A percentile compares a stretch with the other conserved stretches of the same genome.
These are phyloP conservation scores for Notamacropus eugenii DNA, from an alignment of 2,797 vertebrate species.

Conservation along the genomic window DNA sequence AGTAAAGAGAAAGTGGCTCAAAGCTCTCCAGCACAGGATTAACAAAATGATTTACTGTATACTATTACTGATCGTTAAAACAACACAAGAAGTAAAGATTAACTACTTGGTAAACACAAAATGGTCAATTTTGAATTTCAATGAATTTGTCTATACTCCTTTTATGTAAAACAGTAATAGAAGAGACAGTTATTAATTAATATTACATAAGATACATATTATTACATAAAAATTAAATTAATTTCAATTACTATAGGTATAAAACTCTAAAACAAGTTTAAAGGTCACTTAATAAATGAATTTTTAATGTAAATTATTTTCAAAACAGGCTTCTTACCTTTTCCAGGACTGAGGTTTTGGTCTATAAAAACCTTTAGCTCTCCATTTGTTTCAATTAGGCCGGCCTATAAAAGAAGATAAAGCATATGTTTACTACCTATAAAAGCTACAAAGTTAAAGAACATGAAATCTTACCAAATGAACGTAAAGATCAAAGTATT, in stretches of 20 bases:
- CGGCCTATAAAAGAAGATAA: slow-evolving; percentile 88
- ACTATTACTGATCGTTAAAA: background rate
- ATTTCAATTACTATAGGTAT: background rate
- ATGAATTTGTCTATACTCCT: background rate
- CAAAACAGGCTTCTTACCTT: slow-evolving; percentile 89
- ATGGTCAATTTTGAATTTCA: background rate
- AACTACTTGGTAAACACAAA: background rate
- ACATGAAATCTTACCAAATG: background rate
- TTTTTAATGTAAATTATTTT: slow-evolving; percentile 6
- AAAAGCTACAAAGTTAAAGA: slow-evolving; percentile 13
- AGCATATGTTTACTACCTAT: slow-evolving; percentile 45
- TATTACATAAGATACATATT: background rate
- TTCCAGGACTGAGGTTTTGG: slow-evolving; percentile 99
- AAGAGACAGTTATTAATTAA: background rate
- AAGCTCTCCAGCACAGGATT: background rate
- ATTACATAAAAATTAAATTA: background rate
- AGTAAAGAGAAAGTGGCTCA: background rate
- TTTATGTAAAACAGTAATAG: background rate
- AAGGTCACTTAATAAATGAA: background rate
- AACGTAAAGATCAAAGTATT: background rate
- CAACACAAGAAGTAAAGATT: background rate
- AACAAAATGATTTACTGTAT: background rate
- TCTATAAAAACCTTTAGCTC: slow-evolving; percentile 99
- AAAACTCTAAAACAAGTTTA: background rate
- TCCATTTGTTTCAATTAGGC: slow-evolving; percentile 99